Base-by-base conservation (phyloP, 2,888 invertebrate species). In the Pantelozetes paolii region DNA sequence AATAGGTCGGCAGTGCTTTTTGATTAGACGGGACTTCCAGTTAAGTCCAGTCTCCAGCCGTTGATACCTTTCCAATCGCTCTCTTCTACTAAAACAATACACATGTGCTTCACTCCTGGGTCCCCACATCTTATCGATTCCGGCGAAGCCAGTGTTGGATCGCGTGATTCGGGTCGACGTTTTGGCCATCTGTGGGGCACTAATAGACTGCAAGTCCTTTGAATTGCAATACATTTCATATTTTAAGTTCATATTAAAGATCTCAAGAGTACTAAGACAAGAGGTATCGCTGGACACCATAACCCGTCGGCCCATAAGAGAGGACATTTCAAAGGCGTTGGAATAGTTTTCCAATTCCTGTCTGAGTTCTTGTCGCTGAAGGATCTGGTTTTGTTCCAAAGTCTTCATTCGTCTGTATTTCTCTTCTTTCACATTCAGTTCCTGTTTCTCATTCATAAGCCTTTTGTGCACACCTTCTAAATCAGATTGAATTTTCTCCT, bases 61-160 rank as follows among this genome's bases (percentile, higher is more conserved):
- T 9, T 23, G 28, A 59, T 59, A 59, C 15, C n/a, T 59, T 3
- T 59, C 59, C 1, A 59, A 15, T 32, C 59, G 8, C 30, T 59
- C 30, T 18, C 30, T 26, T 9, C 59, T 6, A 30, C 3, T 59
- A 23, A 59, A 59, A 5, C 28, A 59, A 15, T 59, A 59, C 30
- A 36, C n/a, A 20, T 64, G 64, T 5, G 30, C 30, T n/a, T 64
- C 64, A 30, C 40, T 64, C 30, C 64, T 32, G 32, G 64, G 64
- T 15, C 64, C 64, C 64, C 64, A 64, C 64, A 64, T 64, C 40
- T 36, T 32, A n/a, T 64, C 64, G 40, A 64, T 64, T 2, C 64
- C 64, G 40, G 64, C 64, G 36, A 64, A 64, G 9, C 36, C 64
- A 18, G 64, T 64, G 20, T 32, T 64, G 30, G 64, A 64, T n/a